Evolutionary conservation across 2,888 invertebrate species (phyloP).

Genomic region (Heliconius ethilla): DNA sequence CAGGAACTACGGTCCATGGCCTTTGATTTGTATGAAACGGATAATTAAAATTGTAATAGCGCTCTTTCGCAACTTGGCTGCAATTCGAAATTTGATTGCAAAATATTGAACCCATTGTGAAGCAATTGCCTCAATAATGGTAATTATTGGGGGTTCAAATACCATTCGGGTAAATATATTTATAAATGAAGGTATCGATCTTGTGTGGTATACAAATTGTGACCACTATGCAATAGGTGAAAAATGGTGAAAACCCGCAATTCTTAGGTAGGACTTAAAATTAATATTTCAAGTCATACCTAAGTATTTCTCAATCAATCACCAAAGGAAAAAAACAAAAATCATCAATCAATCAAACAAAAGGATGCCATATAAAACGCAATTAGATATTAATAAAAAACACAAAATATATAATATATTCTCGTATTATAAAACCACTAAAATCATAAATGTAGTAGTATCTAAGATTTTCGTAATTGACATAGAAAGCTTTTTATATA

Average conservation of each 20-base stretch:
- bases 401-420: not conserved
- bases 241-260: not conserved
- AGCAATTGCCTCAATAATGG: not conserved
- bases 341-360: too few relatives aligned
- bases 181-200: not conserved
- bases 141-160: not conserved
- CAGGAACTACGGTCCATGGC: constrained; percentile 47
- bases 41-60: constrained; percentile 42
- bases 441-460: not conserved
- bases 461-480: constrained; percentile 7
- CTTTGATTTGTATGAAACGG: constrained; percentile 46
- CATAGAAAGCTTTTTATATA: constrained; percentile 11
- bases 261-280: too few relatives aligned
- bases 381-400: not conserved
- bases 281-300: too few relatives aligned
- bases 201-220: not conserved
- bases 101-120: constrained; percentile 11
- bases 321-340: too few relatives aligned
- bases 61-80: constrained; percentile 29
- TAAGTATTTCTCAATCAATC: too few relatives aligned
- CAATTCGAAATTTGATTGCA: not conserved
- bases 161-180: not conserved
- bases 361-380: too few relatives aligned
- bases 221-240: not conserved
- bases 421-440: not conserved